Conservation (phyloP, 2,888 invertebrate genomes). For the Drosophila prolongata region DNA sequence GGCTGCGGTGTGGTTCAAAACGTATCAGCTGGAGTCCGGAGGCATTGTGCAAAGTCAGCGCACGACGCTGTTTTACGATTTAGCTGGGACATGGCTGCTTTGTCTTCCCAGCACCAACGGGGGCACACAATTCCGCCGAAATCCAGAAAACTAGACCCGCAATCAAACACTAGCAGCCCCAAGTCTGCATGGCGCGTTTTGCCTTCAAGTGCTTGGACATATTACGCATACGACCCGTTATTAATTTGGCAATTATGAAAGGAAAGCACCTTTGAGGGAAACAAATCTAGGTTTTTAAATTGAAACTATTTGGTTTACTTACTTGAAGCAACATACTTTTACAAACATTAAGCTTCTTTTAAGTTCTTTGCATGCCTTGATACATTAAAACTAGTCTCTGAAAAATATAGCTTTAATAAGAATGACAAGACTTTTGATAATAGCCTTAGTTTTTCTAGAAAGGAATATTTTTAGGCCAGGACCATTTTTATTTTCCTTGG, state of each 20-base stretch:
- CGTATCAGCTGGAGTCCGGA: slow-evolving; percentile 1
- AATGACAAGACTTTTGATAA: no score
- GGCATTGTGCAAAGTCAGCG: slow-evolving; percentile 63
- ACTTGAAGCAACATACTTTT: no score
- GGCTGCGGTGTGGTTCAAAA: not conserved
- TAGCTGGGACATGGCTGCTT: slow-evolving; percentile 28
- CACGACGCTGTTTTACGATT: slow-evolving; percentile 56
- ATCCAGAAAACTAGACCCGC: not conserved
- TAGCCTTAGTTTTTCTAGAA: no score
- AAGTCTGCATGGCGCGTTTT: not conserved
- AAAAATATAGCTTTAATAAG: no score
- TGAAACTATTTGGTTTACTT: no score
- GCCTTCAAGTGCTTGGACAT: not conserved
- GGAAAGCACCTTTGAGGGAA: not conserved
- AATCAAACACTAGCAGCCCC: slow-evolving; percentile 2
- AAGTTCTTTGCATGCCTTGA: no score
- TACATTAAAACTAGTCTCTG: no score
- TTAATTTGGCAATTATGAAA: not conserved
- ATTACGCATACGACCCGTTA: slow-evolving; percentile 1
- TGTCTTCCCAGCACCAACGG: slow-evolving; percentile 6
- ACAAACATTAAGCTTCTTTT: no score
- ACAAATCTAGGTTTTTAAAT: not conserved
- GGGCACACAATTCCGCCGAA: not conserved
- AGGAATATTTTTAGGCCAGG: no score
- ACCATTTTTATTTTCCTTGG: no score